Conservation (phyloP, 1,140 invertebrate species). For the Drosophila tristis region DNA sequence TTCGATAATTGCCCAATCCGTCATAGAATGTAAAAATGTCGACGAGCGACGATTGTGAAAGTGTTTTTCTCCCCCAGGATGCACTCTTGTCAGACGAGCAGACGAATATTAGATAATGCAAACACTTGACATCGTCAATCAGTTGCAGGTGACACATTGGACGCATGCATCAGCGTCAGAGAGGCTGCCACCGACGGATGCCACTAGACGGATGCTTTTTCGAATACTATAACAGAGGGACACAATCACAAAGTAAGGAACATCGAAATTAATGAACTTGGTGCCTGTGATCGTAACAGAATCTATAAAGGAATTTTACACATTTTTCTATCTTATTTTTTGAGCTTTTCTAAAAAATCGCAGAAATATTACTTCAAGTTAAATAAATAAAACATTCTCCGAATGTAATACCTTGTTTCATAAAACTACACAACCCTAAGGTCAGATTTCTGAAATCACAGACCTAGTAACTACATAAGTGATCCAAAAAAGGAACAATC, state of each 20-base stretch:
- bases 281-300: no score
- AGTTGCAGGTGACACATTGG: constrained; percentile 15
- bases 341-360: no score
- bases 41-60: constrained; percentile 64
- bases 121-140: constrained; percentile 80
- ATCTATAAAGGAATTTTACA: no score
- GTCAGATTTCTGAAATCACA: no score
- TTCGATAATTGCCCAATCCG: constrained; percentile 71
- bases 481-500: no score
- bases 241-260: not conserved
- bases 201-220: constrained; percentile 8
- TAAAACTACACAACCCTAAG: no score
- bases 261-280: no score
- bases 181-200: constrained; percentile 19
- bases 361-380: no score
- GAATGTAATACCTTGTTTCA: no score
- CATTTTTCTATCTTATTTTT: no score
- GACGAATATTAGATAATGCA: constrained; percentile 16
- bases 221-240: not conserved
- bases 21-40: constrained; percentile 42
- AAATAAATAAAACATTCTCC: no score
- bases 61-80: constrained; percentile 51
- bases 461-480: no score
- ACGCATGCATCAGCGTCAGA: constrained; percentile 7
- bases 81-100: constrained; percentile 3